These are phyloP conservation scores for Frieseomelitta varia DNA, from an alignment of 1,140 invertebrate species.

Conservation along the genomic window DNA sequence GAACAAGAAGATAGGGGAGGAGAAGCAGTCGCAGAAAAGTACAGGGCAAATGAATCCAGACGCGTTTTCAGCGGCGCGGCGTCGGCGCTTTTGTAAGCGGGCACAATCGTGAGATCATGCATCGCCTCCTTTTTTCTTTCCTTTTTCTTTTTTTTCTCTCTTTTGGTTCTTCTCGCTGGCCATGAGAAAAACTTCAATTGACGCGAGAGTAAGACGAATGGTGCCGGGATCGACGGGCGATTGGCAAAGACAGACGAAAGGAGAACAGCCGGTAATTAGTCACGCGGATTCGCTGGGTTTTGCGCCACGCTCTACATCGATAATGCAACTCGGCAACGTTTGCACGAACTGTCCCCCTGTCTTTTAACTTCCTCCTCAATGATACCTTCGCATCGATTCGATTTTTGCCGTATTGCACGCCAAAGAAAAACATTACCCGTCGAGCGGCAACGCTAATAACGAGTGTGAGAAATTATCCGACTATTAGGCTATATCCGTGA, in stretches of 20 bases:
- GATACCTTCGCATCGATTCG: neutral
- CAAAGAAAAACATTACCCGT: neutral
- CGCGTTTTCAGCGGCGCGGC: constrained; percentile 75
- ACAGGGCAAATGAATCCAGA: constrained; percentile 58
- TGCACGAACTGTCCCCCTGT: neutral
- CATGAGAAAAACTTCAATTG: constrained; percentile 77
- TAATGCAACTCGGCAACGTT: constrained; percentile 2
- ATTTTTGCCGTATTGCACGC: neutral
- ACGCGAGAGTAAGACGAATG: constrained; percentile 68
- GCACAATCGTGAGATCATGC: constrained; percentile 80
- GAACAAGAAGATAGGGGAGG: constrained; percentile 46
- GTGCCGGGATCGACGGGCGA: constrained; percentile 47
- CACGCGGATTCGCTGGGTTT: constrained; percentile 37
- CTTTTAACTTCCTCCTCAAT: neutral
- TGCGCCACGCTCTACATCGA: constrained; percentile 29
- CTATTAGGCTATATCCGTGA: neutral
- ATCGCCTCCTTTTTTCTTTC: constrained; percentile 14
- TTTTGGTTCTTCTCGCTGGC: constrained; percentile 66
- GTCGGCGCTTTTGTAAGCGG: constrained; percentile 78
- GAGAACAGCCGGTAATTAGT: constrained; percentile 57
- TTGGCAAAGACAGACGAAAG: constrained; percentile 30
- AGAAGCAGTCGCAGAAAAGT: constrained; percentile 22
- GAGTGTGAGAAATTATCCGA: neutral
- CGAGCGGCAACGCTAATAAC: neutral
- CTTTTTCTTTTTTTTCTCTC: too few relatives aligned